A percentile compares a stretch with the other conserved stretches of the same genome.
These are phyloP conservation scores for Hydrocynus forskahlii DNA, from an alignment of 2,797 vertebrate genomes.

Conservation along the genomic window DNA sequence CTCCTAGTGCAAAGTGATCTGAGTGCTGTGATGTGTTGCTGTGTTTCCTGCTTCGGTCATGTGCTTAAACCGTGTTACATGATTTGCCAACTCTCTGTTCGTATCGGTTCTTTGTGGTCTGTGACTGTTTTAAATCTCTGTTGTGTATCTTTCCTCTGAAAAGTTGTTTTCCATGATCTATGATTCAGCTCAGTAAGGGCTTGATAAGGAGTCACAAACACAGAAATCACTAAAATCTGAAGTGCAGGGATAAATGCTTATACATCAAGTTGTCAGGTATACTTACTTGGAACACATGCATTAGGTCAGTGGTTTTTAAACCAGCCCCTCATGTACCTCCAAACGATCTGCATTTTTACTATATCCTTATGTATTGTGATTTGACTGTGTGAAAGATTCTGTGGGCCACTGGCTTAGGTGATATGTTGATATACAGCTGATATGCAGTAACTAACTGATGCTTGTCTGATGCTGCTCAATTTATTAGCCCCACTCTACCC, in stretches of 20 bases:
- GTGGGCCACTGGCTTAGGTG: background rate
- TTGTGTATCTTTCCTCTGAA: background rate
- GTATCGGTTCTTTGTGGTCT: background rate
- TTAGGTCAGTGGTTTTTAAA: background rate
- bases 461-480: background rate
- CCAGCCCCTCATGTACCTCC: too few species aligned
- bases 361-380: too few species aligned
- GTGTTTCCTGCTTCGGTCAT: background rate
- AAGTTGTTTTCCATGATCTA: background rate
- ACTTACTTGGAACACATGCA: background rate
- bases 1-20: constrained; percentile 55
- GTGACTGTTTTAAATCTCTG: background rate
- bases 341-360: too few species aligned
- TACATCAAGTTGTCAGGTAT: background rate
- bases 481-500: background rate
- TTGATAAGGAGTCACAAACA: background rate
- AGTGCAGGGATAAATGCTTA: background rate
- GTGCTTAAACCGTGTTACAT: background rate
- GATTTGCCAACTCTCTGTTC: background rate
- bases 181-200: background rate
- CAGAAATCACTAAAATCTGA: background rate
- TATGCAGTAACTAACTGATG: background rate
- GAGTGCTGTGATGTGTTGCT: constrained; percentile 41
- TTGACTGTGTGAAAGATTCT: too few species aligned
- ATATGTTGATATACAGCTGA: background rate